Evolutionary conservation across 2,888 invertebrate genomes (phyloP).

Genomic region (Plusia festucae): DNA sequence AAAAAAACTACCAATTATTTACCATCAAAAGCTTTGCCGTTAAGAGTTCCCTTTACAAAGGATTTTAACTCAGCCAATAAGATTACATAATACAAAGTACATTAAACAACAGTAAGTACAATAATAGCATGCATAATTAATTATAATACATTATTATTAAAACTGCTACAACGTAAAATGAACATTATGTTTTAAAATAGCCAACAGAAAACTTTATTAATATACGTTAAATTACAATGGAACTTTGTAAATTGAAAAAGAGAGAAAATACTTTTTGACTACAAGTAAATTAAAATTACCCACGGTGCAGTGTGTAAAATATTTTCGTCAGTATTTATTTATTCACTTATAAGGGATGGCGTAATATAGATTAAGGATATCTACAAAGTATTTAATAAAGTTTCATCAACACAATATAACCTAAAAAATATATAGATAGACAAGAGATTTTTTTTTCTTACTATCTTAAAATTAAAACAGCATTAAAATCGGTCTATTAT

Average conservation of each 20-base stretch:
- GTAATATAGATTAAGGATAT: too few relatives aligned
- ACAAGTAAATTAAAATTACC: not conserved
- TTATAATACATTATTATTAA: conserved; percentile 55
- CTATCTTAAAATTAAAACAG: too few relatives aligned
- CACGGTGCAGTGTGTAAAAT: not conserved
- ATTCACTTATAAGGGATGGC: too few relatives aligned
- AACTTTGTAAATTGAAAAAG: not conserved
- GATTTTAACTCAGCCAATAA: conserved; percentile 46
- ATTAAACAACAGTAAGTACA: too few relatives aligned
- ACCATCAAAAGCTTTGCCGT: conserved; percentile 7
- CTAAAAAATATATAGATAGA: too few relatives aligned
- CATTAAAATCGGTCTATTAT: too few relatives aligned
- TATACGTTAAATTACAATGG: not conserved
- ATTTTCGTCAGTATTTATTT: too few relatives aligned
- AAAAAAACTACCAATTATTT: not conserved
- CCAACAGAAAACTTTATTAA: not conserved
- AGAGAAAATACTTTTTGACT: not conserved
- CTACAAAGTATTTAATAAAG: too few relatives aligned
- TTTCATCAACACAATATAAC: too few relatives aligned
- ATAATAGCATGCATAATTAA: conserved; percentile 39
- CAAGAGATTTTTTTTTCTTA: too few relatives aligned
- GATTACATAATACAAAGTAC: too few relatives aligned
- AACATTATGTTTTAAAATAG: not conserved
- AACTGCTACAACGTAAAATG: not conserved
- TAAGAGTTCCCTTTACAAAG: conserved; percentile 19